Conservation (phyloP, 1,140 invertebrate species). For the Aphidius ervi region DNA sequence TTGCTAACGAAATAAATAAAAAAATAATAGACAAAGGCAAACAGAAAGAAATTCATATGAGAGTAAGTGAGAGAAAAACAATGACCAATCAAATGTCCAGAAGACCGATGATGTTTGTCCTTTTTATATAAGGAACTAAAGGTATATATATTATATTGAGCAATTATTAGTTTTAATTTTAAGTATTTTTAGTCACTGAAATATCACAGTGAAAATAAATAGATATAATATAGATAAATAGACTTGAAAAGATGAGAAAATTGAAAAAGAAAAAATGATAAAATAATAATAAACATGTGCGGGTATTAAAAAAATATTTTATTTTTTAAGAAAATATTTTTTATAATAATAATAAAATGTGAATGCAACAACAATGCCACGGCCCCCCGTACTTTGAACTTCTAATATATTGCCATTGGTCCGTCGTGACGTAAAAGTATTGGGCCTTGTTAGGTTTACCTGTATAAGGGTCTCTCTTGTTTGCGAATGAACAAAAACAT, state of each 20-base stretch:
- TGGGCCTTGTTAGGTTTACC: conserved; percentile 49
- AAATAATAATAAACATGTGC: too few relatives aligned
- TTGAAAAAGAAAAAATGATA: neutral
- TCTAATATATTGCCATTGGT: conserved; percentile 50
- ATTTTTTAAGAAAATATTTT: too few relatives aligned
- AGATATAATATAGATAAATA: neutral
- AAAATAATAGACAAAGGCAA: too few relatives aligned
- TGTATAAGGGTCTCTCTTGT: conserved; percentile 45
- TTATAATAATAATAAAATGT: conserved; percentile 19
- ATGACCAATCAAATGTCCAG: too few relatives aligned
- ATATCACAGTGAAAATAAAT: neutral
- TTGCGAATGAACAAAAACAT: too few relatives aligned
- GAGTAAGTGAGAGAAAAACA: too few relatives aligned
- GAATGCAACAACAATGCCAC: conserved; percentile 45
- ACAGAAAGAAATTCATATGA: too few relatives aligned
- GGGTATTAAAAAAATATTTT: too few relatives aligned
- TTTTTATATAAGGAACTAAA: too few relatives aligned
- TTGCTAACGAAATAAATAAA: too few relatives aligned
- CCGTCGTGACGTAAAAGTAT: conserved; percentile 47
- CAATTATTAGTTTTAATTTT: conserved; percentile 31
- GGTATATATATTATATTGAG: conserved; percentile 23
- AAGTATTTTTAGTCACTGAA: conserved; percentile 23
- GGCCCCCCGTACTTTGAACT: conserved; percentile 49
- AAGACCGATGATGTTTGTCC: too few relatives aligned
- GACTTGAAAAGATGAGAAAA: neutral